Percentiles rank a stretch among this genome's conserved stretches.
Evolutionary conservation across 2,888 invertebrate species (phyloP).

Genomic region (Matsumyia berberina): DNA sequence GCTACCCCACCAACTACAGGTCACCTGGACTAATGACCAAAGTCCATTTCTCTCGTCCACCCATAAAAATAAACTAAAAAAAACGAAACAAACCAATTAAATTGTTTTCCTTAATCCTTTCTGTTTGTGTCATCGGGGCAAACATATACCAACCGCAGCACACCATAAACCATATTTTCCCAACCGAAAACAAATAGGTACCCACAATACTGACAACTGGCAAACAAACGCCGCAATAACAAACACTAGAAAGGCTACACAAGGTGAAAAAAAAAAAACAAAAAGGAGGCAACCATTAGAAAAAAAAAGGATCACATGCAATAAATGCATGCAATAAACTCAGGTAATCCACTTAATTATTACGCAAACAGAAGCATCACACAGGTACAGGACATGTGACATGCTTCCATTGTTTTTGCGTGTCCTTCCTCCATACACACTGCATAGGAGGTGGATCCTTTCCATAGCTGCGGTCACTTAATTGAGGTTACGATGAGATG

Average conservation of each 20-base stretch:
- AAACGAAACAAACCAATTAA: slow-evolving; percentile 12
- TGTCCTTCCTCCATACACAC: slow-evolving; percentile 4
- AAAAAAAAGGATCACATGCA: slow-evolving; percentile 46
- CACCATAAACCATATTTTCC: slow-evolving; percentile 22
- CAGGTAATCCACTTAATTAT: slow-evolving; percentile 71
- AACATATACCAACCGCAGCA: neutral
- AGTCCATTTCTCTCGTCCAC: neutral
- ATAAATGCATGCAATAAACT: slow-evolving; percentile 59
- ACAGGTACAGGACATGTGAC: slow-evolving; percentile 33
- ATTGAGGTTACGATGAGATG: slow-evolving; percentile 54
- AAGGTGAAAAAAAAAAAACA: neutral
- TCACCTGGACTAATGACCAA: too few species aligned
- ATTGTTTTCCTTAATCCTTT: slow-evolving; percentile 47
- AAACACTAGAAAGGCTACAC: neutral
- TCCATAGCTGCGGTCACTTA: slow-evolving; percentile 56
- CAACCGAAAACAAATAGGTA: slow-evolving; percentile 43
- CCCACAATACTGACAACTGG: slow-evolving; percentile 24
- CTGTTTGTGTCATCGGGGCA: slow-evolving; percentile 36
- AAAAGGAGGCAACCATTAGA: slow-evolving; percentile 13
- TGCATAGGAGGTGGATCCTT: slow-evolving; percentile 6
- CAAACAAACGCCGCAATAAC: slow-evolving; percentile 30
- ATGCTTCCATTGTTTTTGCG: slow-evolving; percentile 31
- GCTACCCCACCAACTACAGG: neutral
- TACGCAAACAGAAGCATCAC: slow-evolving; percentile 57
- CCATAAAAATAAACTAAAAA: neutral